phyloP scores from a whole-genome alignment of 92 coral and sea anemone genomes.

The Actinernus sp. region DNA sequence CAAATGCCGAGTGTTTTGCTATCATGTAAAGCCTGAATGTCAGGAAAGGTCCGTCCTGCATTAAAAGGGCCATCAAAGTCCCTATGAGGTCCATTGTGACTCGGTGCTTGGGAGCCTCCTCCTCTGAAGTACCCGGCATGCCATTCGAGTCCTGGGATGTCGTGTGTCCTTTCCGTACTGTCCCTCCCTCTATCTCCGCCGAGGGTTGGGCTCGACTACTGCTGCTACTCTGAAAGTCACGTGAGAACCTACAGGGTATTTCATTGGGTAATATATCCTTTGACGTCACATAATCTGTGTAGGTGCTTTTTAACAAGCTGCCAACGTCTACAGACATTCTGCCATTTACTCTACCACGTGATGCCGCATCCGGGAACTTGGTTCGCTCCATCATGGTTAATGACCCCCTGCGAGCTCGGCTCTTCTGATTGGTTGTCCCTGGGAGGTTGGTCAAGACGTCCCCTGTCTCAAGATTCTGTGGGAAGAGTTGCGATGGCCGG shows the following conservation, averaged over 20 bases:
- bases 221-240: constrained; percentile 17
- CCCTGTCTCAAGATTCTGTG: not conserved
- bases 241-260: constrained; percentile 19
- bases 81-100: constrained; percentile 85
- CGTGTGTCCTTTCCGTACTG: constrained; percentile 7
- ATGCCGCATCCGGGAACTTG: constrained; percentile 12
- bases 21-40: constrained; percentile 90
- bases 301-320: not conserved
- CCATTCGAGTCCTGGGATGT: constrained; percentile 9
- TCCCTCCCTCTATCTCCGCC: constrained; percentile 8
- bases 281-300: too few species aligned
- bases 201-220: constrained; percentile 2
- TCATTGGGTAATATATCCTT: constrained; percentile 23
- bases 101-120: constrained; percentile 61
- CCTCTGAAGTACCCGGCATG: constrained; percentile 2
- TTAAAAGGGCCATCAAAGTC: constrained; percentile 75
- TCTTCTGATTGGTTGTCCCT: not conserved
- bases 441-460: constrained; percentile 23
- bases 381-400: not conserved
- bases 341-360: constrained; percentile 11
- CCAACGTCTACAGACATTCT: constrained; percentile 31
- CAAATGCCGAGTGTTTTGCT: constrained; percentile 87
- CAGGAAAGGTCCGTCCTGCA: constrained; percentile 96
- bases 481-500: constrained; percentile 9
- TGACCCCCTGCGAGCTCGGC: constrained; percentile 13